phyloP scores from a whole-genome alignment of 2,888 invertebrate species.

The Rhodophaea formosa region DNA sequence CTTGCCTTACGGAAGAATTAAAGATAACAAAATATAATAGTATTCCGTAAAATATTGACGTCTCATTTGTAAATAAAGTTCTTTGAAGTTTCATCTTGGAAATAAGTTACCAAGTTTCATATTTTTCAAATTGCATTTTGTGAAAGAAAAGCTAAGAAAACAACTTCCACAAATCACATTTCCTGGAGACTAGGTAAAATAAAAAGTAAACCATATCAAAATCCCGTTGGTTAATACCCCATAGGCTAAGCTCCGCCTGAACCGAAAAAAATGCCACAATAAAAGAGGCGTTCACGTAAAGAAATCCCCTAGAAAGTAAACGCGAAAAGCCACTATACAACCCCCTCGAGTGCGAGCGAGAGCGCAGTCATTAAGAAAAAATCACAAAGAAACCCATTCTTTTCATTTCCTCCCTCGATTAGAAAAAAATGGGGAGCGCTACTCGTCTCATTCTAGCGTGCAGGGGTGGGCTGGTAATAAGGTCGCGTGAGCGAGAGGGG shows the following conservation, averaged over 20 bases:
- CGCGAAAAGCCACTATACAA: constrained; percentile 50
- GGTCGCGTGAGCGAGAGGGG: constrained; percentile 74
- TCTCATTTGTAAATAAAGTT: background rate
- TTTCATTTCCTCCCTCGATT: constrained; percentile 80
- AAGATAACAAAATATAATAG: background rate
- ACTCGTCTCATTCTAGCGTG: constrained; percentile 68
- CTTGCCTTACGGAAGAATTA: constrained; percentile 13
- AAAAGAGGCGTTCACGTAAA: constrained; percentile 74
- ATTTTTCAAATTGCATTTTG: background rate
- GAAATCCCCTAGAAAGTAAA: constrained; percentile 64
- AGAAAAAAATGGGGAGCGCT: constrained; percentile 73
- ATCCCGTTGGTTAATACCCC: constrained; percentile 68
- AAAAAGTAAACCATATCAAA: constrained; percentile 56
- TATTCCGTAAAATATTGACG: background rate
- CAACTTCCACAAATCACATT: constrained; percentile 35
- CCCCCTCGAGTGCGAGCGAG: constrained; percentile 59
- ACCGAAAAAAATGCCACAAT: constrained; percentile 65
- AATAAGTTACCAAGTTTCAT: background rate
- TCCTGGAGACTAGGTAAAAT: constrained; percentile 59
- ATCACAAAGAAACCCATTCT: constrained; percentile 78
- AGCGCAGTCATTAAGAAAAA: constrained; percentile 69
- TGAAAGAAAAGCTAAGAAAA: constrained; percentile 19
- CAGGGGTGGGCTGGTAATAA: constrained; percentile 60
- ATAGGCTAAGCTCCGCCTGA: constrained; percentile 75
- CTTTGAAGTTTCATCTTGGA: background rate